phyloP scores from a whole-genome alignment of 2,888 invertebrate species.

The Drosophila merina region DNA sequence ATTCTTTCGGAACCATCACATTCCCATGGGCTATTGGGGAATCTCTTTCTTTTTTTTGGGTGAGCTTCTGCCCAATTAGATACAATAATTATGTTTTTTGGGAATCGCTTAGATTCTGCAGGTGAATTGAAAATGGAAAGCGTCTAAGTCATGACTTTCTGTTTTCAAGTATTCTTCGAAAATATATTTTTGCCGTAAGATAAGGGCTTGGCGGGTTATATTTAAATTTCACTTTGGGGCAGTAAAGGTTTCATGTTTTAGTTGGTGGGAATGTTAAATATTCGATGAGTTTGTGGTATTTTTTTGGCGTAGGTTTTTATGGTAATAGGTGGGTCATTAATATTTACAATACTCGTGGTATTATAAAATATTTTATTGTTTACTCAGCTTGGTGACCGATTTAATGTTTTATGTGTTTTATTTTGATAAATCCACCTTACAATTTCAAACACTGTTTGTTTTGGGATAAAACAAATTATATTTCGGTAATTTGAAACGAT shows the following conservation, averaged over 20 bases:
- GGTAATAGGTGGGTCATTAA: not conserved
- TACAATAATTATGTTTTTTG: constrained; percentile 25
- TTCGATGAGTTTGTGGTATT: constrained; percentile 8
- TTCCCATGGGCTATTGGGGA: constrained; percentile 38
- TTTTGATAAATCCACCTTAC: not conserved
- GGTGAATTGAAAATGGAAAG: constrained; percentile 54
- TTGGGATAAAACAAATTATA: constrained; percentile 1
- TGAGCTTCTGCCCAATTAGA: constrained; percentile 12
- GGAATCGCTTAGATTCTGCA: constrained; percentile 16
- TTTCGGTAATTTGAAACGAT: not conserved
- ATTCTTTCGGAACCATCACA: constrained; percentile 13
- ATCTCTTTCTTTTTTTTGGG: constrained; percentile 5
- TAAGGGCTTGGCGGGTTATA: constrained; percentile 16
- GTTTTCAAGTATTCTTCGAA: constrained; percentile 36
- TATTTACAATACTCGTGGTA: not conserved
- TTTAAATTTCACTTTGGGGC: constrained; percentile 31
- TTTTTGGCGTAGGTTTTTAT: not conserved
- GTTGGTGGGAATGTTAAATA: not conserved
- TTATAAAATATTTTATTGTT: not conserved
- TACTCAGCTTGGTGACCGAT: not conserved
- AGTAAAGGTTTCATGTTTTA: constrained; percentile 6
- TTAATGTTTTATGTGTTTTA: not conserved
- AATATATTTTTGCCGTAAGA: constrained; percentile 15
- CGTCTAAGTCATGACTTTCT: constrained; percentile 48
- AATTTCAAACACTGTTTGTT: not conserved